Evolutionary conservation across 2,888 invertebrate species (phyloP), one percentile per base, ranked within the genome.

Genomic region (Doris montereyensis): DNA sequence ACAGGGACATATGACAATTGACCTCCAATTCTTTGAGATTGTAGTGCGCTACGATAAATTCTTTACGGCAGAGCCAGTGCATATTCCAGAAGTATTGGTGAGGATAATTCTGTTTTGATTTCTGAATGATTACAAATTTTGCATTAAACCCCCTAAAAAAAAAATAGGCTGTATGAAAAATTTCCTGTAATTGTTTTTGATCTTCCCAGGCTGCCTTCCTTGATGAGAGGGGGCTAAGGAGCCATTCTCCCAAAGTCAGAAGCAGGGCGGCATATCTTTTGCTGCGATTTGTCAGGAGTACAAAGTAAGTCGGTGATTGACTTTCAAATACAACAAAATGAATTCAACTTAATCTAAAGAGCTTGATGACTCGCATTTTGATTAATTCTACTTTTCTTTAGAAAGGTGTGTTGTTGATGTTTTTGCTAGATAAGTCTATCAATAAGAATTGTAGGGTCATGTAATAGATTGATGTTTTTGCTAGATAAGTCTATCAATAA

Each of bases 221-320:
- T 57, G 93, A 93, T 86, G 90, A 91, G 67, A 88, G 93, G 82
- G 93, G 93, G 0, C 89, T 93, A 80, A 90, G 92, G 70, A 92
- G 93, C 84, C 78, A 83, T 0, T 90, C 90, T 76, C 87, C 90
- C 3, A 92, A 92, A 86, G 93, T 94, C 3, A 88, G 93, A 70
- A 93, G 93, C 77, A 87, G 93, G 21, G 91, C 92, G 58, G 92
- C 93, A 10, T 93, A 93, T 85, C 90, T 94, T 1, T 93, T 94
- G 86, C 93, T 93, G 8, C 90, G 93, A 80, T 93, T 93, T 86
- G 92, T 93, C 60, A 93, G 93, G 86, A 90, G 91, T 79, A 90
- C 93, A 41, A 93, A 92, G 92, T 93, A 89, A 87, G 91, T 24
- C 21, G 35, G 28, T 41, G n/a, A n/a, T n/a, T n/a, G n/a, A n/a